These are phyloP conservation scores for Drosophila lacteicornis DNA, from an alignment of 1,140 invertebrate genomes.

Conservation along the genomic window DNA sequence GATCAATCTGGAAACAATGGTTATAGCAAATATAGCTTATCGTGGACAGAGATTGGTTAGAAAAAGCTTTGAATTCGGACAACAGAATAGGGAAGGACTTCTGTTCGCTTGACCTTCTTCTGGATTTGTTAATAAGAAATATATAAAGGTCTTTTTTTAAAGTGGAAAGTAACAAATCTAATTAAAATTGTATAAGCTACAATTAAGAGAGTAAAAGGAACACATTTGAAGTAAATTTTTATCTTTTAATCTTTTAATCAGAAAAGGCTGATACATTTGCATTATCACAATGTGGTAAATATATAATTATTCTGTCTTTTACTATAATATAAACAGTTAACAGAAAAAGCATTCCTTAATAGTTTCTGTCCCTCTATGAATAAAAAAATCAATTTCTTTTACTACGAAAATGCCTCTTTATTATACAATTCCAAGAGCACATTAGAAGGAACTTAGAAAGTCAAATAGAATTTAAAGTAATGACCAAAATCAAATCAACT, in stretches of 20 bases:
- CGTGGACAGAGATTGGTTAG: constrained; percentile 26
- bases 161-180: too few species aligned
- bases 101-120: background rate
- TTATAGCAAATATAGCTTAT: constrained; percentile 61
- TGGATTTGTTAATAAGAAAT: background rate
- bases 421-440: background rate
- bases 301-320: background rate
- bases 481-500: background rate
- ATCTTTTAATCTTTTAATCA: too few species aligned
- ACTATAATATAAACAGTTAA: background rate
- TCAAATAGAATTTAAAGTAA: background rate
- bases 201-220: too few species aligned
- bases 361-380: background rate
- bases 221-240: too few species aligned
- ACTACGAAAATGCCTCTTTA: background rate
- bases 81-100: background rate
- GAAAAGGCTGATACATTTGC: too few species aligned
- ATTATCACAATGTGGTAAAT: too few species aligned
- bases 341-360: too few species aligned
- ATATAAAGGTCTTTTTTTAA: too few species aligned
- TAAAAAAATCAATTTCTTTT: background rate
- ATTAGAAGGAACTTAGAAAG: background rate
- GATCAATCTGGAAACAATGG: constrained; percentile 56
- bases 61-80: background rate
- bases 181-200: too few species aligned